Percentiles rank a stretch among this genome's conserved stretches.
phyloP scores from a whole-genome alignment of 2,888 invertebrate species.

The Caenorhabditis japonica region DNA sequence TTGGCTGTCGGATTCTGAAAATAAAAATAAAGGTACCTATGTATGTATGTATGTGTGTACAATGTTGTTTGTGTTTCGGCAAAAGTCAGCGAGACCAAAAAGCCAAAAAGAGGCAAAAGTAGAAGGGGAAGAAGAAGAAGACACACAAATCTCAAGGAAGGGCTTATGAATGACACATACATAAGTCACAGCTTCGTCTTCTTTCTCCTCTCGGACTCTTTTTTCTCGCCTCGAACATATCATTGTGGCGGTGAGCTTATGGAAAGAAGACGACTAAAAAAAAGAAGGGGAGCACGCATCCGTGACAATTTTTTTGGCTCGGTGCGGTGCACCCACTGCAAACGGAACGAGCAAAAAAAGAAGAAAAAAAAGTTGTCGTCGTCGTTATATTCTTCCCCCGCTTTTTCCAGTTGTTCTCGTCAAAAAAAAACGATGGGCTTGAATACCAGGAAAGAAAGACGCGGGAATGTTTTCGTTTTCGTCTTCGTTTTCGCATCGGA shows the following conservation, averaged over 20 bases:
- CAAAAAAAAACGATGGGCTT: constrained; percentile 28
- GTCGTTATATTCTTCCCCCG: constrained; percentile 6
- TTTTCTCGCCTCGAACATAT: constrained; percentile 31
- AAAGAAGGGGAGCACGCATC: constrained; percentile 19
- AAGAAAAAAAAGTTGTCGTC: constrained; percentile 2
- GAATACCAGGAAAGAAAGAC: constrained; percentile 2
- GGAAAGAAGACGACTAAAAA: no score
- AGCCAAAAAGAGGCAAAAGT: constrained; percentile 3
- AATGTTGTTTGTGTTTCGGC: neutral
- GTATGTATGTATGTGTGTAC: no score
- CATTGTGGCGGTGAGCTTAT: constrained; percentile 38
- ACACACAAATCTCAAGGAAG: constrained; percentile 37
- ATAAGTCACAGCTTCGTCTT: constrained; percentile 27
- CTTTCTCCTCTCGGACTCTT: constrained; percentile 8
- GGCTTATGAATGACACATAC: constrained; percentile 46
- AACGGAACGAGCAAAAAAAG: constrained; percentile 8
- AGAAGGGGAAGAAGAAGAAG: constrained; percentile 14
- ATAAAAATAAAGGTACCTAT: neutral
- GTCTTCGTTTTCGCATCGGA: no score
- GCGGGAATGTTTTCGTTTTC: constrained; percentile 23
- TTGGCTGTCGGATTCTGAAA: constrained; percentile 55
- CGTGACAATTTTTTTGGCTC: constrained; percentile 2
- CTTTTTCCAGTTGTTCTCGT: constrained; percentile 51
- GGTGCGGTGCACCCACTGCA: neutral
- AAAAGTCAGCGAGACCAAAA: no score